Evolutionary conservation across 2,888 invertebrate species (phyloP), one percentile per base, ranked within the genome.

Genomic region (Adineta ricciae): DNA sequence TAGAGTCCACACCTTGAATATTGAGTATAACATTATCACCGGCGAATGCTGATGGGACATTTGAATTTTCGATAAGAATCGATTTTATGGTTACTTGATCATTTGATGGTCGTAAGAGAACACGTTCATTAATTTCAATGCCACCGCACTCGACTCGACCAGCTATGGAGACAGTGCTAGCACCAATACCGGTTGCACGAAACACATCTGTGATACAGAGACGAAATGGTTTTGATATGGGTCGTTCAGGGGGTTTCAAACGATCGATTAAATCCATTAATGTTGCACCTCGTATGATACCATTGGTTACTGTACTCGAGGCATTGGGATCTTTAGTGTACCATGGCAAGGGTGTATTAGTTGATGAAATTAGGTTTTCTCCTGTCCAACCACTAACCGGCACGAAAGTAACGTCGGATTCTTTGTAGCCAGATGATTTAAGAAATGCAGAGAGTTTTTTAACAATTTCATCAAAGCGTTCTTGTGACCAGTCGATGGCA

Each of bases 311-410:
- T 73, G 52, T 52, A 49, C 49, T 83, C 1, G 36, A 32, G 32
- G 64, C 5, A 64, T 16, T 41, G 24, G 21, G 9, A 9, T 41
- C 49, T 78, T 86, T 98, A 56, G 91, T 93, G 90, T 97, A 99
- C 94, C 94, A 93, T 5, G 88, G 85, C 21, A 88, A 94, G 50
- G 41, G 38, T 88, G 49, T 19, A 21, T 19, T 21, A n/a, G 32
- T 54, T 50, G 41, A 50, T 36, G 64, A 86, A 0, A 88, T 88
- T 92, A 93, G 87, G 64, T 99, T 99, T 90, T 96, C 95, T 19
- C 99, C 99, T 1, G 94, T 94, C n/a, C 99, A 91, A 5, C 99
- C 99, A 87, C 96, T 96, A 89, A 97, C 96, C 4, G 99, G 98
- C 27, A 98, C 94, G 90, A 94, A 98, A 2, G 93, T 93, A 0